Evolutionary conservation across 2,797 vertebrate species (phyloP), one percentile per base, ranked within the genome.

Genomic region (Potorous gilbertii): DNA sequence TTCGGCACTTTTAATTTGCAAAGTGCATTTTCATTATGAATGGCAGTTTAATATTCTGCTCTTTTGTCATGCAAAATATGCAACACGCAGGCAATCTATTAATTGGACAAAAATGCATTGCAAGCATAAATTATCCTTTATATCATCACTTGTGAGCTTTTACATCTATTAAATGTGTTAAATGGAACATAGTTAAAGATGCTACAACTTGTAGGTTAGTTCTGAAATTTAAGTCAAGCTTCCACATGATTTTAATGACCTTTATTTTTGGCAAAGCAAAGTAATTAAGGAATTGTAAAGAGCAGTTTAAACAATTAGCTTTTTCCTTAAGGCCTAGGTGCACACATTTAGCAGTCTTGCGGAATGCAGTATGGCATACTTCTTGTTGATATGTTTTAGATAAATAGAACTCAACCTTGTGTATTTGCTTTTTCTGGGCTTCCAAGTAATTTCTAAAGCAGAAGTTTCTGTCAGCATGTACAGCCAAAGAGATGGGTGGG

Each of bases 1-100:
- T 99, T 99, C 98, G 99, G 99, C 99, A 99, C 99, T 99, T 99
- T 99, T 99, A 99, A 99, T 99, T 99, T 99, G 99, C 99, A 99
- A 99, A 99, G 99, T 99, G 99, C 99, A 99, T 99, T 99, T 99
- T 99, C 99, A 99, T 99, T 99, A 99, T 99, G 99, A 99, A 99
- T 99, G 99, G 99, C 99, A 99, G 99, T 99, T 99, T 99, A 99
- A 99, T 99, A 99, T 99, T 99, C 99, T 99, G 98, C 99, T 99
- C 99, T 99, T 99, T 99, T 99, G 99, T 99, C 99, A 99, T 99
- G 99, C 99, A 99, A 99, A 99, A 99, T 99, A 99, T 99, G 99
- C 99, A 99, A 99, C 99, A 99, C 99, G 98, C 99, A 99, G 99
- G 99, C 99, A 99, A 99, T 99, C 99, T 99, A 99, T 99, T 99